phyloP scores from a whole-genome alignment of 2,888 invertebrate species.

The Heliconius ismenius region DNA sequence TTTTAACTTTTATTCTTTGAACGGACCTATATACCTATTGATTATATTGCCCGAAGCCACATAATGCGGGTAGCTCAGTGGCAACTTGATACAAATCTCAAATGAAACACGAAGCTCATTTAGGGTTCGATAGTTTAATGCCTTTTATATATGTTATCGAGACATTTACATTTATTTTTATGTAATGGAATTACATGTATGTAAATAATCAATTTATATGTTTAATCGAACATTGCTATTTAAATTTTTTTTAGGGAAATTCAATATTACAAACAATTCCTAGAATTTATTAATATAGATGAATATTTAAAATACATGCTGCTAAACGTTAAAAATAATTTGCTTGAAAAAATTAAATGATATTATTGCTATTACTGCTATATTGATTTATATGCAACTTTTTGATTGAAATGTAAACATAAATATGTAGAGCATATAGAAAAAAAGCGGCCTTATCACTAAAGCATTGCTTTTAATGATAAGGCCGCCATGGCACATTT shows the following conservation, averaged over 20 bases:
- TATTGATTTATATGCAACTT: no score
- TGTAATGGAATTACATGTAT: not conserved
- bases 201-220: not conserved
- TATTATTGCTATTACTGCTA: no score
- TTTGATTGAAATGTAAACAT: no score
- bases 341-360: not conserved
- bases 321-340: not conserved
- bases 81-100: constrained; percentile 70
- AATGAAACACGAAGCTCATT: constrained; percentile 65
- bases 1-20: constrained; percentile 1
- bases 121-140: constrained; percentile 46
- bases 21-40: constrained; percentile 34
- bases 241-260: no score
- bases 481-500: no score
- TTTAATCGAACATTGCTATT: no score
- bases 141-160: constrained; percentile 35
- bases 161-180: not conserved
- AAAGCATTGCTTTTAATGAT: no score
- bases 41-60: constrained; percentile 63
- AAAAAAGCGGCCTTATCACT: no score
- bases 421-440: not conserved
- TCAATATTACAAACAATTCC: no score
- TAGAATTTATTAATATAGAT: no score
- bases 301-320: not conserved
- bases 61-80: constrained; percentile 62